Evolutionary conservation across 2,888 invertebrate genomes (phyloP), one percentile per base, ranked within the genome.

Genomic region (Drosophila paramelanica): DNA sequence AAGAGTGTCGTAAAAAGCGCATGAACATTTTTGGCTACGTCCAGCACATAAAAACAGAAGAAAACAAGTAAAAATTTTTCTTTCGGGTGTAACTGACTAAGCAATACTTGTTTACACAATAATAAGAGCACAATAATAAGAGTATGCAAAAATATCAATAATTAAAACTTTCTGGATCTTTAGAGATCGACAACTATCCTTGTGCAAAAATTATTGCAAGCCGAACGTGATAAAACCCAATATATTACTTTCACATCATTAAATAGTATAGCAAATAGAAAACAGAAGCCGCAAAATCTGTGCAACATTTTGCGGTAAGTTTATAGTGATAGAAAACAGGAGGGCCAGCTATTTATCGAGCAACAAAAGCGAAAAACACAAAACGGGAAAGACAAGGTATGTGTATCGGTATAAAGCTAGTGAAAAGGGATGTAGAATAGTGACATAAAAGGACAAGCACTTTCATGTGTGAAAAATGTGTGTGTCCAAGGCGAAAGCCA

Each of bases 1-100:
- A 77, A 75, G 67, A 83, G 72, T 80, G 73, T 70, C 88, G 77
- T 82, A 84, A 82, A 87, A 82, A 84, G 62, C 62, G 55, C 70
- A 81, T 79, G 82, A 77, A 87, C 67, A 64, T 71, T 73, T 73
- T 73, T 65, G 62, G 59, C 50, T 59, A 61, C 52, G 67, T 59
- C 42, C 51, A 62, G 61, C 67, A 59, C 36, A 59, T 14, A 46
- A 11, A 23, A 42, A 42, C 1, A 39, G 56, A 56, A 47, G 42
- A 33, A 31, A 43, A 62, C 47, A 38, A 31, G 31, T 10, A 10
- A 10, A 2, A 31, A 31, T 10, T 0, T 31, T 31, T 10, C 2
- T 8, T 3, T 3, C 10, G 31, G 31, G 31, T 31, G 31, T 10
- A 31, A 31, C 31, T 10, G 10, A 31, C 31, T 10, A 10, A 8